Evolutionary conservation across 1,140 invertebrate species (phyloP).

Genomic region (Chironomus tepperi): DNA sequence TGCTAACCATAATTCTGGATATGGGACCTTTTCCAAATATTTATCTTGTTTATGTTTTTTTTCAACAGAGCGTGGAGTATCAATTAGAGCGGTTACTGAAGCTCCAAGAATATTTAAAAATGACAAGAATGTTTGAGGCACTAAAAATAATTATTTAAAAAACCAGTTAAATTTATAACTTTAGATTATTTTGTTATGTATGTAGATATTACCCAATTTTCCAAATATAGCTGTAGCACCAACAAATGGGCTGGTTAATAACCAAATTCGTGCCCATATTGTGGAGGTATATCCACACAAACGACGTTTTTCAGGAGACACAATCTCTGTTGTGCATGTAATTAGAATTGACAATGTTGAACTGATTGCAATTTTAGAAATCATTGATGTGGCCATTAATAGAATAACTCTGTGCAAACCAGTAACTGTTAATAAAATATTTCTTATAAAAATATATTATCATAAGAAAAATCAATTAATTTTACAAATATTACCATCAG

Average conservation of each 20-base stretch:
- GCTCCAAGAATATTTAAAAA: slow-evolving; percentile 36
- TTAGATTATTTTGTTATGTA: too few relatives aligned
- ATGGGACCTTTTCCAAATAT: neutral
- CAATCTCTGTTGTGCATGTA: slow-evolving; percentile 37
- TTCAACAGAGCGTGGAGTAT: slow-evolving; percentile 35
- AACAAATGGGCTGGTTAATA: slow-evolving; percentile 37
- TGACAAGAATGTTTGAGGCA: slow-evolving; percentile 37
- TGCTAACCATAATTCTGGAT: slow-evolving; percentile 4
- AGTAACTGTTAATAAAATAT: slow-evolving; percentile 25
- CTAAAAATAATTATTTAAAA: neutral
- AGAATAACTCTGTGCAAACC: slow-evolving; percentile 32
- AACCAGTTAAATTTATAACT: neutral
- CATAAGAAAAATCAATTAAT: neutral
- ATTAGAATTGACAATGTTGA: slow-evolving; percentile 37
- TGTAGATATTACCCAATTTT: slow-evolving; percentile 28
- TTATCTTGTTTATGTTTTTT: neutral
- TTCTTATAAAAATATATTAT: neutral
- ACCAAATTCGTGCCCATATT: slow-evolving; percentile 40
- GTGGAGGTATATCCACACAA: slow-evolving; percentile 37
- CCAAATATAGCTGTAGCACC: slow-evolving; percentile 37
- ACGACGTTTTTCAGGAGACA: slow-evolving; percentile 35
- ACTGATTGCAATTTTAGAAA: slow-evolving; percentile 39
- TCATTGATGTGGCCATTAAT: slow-evolving; percentile 37
- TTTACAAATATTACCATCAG: slow-evolving; percentile 28
- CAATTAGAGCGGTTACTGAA: slow-evolving; percentile 34